phyloP scores from a whole-genome alignment of 53 echinoderm and acorn worm genomes.

The Holothuria leucospilota region DNA sequence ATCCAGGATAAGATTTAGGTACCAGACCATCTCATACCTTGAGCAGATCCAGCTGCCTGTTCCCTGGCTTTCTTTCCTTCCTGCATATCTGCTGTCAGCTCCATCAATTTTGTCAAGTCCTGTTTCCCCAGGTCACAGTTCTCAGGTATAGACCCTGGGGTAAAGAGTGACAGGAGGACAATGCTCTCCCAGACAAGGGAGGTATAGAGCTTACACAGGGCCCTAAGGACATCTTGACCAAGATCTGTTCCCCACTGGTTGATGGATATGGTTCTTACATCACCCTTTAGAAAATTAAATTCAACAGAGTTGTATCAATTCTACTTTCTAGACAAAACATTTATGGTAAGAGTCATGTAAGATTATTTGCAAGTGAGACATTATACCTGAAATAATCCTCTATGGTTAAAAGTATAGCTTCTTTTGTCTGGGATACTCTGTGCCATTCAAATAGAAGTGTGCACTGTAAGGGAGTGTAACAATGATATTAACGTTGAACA shows the following conservation, averaged over 20 bases:
- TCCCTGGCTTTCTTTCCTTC: slow-evolving; percentile 46
- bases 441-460: no score
- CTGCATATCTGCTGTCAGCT: slow-evolving; percentile 29
- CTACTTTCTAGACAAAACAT: neutral
- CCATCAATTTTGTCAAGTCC: slow-evolving; percentile 87
- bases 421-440: no score
- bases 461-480: no score
- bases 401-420: no score
- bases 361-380: neutral
- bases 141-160: slow-evolving; percentile 92
- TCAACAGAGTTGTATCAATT: neutral
- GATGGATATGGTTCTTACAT: slow-evolving; percentile 93
- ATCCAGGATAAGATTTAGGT: no score
- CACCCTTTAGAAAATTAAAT: slow-evolving; percentile 72
- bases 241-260: slow-evolving; percentile 99
- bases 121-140: slow-evolving; percentile 91
- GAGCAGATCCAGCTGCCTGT: neutral
- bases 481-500: no score
- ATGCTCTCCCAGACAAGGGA: slow-evolving; percentile 99
- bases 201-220: slow-evolving; percentile 94
- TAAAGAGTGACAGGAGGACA: slow-evolving; percentile 90
- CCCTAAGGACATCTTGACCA: slow-evolving; percentile 86
- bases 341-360: neutral
- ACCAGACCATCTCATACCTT: no score
- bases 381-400: no score